phyloP scores from a whole-genome alignment of 2,797 vertebrate species.

The Prunella strophiata region DNA sequence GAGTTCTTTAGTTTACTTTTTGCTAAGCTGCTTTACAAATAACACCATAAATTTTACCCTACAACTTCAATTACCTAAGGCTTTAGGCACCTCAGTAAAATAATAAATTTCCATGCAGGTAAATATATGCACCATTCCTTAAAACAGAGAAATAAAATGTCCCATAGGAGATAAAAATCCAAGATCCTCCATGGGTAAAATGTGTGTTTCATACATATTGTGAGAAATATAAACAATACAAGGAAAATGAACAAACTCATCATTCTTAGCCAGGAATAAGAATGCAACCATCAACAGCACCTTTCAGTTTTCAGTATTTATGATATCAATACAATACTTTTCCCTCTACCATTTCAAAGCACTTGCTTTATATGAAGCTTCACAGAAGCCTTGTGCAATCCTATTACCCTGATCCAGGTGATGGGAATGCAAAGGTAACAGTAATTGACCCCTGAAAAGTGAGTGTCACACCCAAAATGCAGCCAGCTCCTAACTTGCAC shows the following conservation, averaged over 20 bases:
- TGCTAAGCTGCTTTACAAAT: not conserved
- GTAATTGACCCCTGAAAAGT: not conserved
- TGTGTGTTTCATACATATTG: not conserved
- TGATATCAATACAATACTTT: not conserved
- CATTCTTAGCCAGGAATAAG: not conserved
- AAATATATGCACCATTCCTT: not conserved
- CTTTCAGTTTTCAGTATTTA: not conserved
- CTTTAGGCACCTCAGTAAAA: not conserved
- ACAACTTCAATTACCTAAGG: not conserved
- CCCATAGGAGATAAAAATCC: not conserved
- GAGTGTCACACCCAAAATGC: not conserved
- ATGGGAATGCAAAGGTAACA: not conserved
- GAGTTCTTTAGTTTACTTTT: not conserved
- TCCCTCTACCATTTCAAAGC: not conserved
- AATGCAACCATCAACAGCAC: not conserved
- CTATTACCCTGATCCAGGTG: not conserved
- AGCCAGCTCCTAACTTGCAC: not conserved
- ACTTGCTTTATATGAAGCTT: not conserved
- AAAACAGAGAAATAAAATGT: conserved; percentile 23
- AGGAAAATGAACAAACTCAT: not conserved
- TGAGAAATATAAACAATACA: not conserved
- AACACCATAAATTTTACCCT: not conserved
- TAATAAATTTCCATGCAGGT: not conserved
- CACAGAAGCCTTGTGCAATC: not conserved
- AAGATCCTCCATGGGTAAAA: not conserved